These are phyloP conservation scores for Mormyrops attenuatus DNA, from an alignment of 2,797 vertebrate species.

Conservation along the genomic window DNA sequence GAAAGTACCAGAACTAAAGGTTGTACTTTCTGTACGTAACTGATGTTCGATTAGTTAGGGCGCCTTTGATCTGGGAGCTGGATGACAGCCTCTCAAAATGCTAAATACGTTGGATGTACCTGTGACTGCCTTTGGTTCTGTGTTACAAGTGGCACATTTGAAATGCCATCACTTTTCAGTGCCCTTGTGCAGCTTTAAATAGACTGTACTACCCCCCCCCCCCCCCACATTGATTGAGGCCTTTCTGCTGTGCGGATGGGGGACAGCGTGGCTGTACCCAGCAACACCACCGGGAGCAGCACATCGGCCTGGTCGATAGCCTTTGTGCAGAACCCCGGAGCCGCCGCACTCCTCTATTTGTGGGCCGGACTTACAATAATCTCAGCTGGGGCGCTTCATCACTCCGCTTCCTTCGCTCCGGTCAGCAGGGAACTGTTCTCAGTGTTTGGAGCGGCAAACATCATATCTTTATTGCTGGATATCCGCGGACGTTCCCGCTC, in stretches of 20 bases:
- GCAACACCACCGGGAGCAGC: not conserved
- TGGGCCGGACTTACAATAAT: constrained; percentile 5
- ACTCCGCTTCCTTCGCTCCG: not conserved
- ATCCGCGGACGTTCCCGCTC: not conserved
- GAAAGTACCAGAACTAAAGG: not conserved
- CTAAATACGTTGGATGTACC: not conserved
- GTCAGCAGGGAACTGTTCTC: not conserved
- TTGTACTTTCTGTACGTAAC: not conserved
- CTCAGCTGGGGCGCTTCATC: not conserved
- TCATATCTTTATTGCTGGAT: not conserved
- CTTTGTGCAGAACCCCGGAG: constrained; percentile 10
- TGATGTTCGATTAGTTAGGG: not conserved
- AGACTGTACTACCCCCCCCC: not conserved
- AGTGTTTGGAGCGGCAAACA: not conserved
- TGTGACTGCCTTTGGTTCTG: not conserved
- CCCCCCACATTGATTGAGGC: constrained; percentile 1
- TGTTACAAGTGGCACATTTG: not conserved
- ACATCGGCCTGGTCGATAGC: not conserved
- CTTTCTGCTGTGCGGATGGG: not conserved
- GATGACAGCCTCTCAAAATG: not conserved
- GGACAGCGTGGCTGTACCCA: not conserved
- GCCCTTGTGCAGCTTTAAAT: not conserved
- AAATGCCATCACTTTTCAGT: not conserved
- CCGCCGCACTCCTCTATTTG: not conserved
- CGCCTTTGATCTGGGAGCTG: not conserved